Conservation (phyloP, 2,797 vertebrate species). For the Eulemur albifrons region DNA sequence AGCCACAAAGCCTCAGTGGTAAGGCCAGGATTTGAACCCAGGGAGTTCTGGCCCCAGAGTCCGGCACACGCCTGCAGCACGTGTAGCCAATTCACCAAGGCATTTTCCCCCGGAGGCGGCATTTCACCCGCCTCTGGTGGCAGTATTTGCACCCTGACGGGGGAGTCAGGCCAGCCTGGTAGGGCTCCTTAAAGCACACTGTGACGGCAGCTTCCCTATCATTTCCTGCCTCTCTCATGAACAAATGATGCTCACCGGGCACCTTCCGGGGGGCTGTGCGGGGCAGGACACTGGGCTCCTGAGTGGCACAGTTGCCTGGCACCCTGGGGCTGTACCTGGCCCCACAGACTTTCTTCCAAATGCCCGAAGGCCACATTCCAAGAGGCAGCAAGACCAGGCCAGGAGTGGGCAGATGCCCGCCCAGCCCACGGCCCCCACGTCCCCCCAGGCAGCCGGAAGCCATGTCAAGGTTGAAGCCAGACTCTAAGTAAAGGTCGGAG, state of each 20-base stretch:
- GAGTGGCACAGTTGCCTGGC: background rate
- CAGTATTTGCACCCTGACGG: background rate
- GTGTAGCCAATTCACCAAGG: background rate
- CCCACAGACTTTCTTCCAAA: too few species aligned
- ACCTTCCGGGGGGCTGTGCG: fast-evolving
- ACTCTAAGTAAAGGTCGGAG: background rate
- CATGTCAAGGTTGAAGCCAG: background rate
- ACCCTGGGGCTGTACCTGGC: background rate
- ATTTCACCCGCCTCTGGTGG: fast-evolving
- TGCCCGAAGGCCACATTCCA: background rate
- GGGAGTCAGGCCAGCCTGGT: fast-evolving
- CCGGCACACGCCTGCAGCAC: fast-evolving
- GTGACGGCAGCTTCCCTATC: background rate
- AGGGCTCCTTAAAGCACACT: background rate
- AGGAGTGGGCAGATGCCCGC: fast-evolving
- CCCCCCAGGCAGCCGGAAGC: background rate
- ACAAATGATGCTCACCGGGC: fast-evolving
- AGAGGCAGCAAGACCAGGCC: background rate
- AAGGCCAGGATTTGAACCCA: background rate
- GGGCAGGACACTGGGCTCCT: background rate
- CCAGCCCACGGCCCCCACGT: fast-evolving
- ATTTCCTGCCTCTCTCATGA: background rate
- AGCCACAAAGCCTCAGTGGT: background rate
- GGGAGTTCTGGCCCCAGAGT: background rate
- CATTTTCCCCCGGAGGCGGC: background rate